Evolutionary conservation across 2,888 invertebrate species (phyloP).

Genomic region (Gnatocerus cornutus): DNA sequence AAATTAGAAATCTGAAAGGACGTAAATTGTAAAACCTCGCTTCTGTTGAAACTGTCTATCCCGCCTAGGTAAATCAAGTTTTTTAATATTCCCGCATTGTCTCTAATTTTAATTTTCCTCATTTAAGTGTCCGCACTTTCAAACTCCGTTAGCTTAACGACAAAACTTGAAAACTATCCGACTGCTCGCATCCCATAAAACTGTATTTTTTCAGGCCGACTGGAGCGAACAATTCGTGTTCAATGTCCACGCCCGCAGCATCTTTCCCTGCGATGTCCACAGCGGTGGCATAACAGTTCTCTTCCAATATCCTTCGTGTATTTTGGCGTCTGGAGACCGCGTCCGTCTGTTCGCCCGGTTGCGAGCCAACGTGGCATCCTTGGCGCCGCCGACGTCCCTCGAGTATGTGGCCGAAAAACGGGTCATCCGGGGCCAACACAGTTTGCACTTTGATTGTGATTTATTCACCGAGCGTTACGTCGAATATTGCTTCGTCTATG

Average conservation of each 20-base stretch:
- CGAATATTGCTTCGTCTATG: constrained; percentile 92
- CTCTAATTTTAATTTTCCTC: constrained; percentile 1
- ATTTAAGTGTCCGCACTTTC: background rate
- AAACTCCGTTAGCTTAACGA: background rate
- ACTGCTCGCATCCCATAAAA: background rate
- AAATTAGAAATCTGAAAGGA: constrained; percentile 2
- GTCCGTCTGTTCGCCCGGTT: constrained; percentile 87
- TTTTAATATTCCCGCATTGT: constrained; percentile 1
- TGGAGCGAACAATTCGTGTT: constrained; percentile 91
- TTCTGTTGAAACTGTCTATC: background rate
- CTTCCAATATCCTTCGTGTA: constrained; percentile 89
- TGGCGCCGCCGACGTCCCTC: constrained; percentile 78
- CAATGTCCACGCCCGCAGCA: constrained; percentile 88
- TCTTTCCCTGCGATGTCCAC: constrained; percentile 86
- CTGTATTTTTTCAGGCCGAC: constrained; percentile 76
- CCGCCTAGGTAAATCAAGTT: background rate
- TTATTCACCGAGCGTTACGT: constrained; percentile 88
- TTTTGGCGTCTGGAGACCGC: constrained; percentile 83
- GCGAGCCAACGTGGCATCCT: constrained; percentile 79
- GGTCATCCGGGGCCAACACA: constrained; percentile 82
- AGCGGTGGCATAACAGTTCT: constrained; percentile 82
- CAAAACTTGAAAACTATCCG: background rate
- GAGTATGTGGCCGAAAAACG: constrained; percentile 80
- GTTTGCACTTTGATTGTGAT: constrained; percentile 85
- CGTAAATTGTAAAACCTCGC: background rate